Evolutionary conservation across 2,797 vertebrate genomes (phyloP).

Genomic region (Sebastes cheni): DNA sequence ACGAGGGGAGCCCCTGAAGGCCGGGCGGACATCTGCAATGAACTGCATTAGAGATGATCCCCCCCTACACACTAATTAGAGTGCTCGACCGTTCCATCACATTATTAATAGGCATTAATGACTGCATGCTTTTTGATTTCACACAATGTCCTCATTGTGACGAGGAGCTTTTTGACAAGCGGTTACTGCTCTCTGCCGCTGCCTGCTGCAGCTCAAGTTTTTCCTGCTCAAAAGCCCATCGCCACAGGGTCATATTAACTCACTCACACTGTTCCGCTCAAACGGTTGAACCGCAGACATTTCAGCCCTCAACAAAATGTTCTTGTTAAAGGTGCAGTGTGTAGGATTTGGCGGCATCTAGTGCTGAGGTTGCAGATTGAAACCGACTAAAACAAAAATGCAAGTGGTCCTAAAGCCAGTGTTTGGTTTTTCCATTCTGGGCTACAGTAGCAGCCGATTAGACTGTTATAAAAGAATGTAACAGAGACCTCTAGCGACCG

Average conservation of each 20-base stretch:
- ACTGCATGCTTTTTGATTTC: conserved; percentile 42
- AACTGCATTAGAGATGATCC: conserved; percentile 28
- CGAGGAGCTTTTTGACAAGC: conserved; percentile 27
- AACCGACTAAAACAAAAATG: no score
- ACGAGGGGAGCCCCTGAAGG: conserved; percentile 24
- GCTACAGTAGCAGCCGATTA: no score
- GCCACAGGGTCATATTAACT: conserved; percentile 10
- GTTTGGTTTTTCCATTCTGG: no score
- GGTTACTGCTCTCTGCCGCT: conserved; percentile 9
- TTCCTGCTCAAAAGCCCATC: background rate
- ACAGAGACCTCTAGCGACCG: no score
- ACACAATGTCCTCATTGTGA: conserved; percentile 24
- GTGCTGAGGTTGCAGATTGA: no score
- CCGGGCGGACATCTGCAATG: conserved; percentile 58
- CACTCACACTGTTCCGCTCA: background rate
- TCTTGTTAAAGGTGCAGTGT: background rate
- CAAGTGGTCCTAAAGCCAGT: no score
- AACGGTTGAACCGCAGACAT: conserved; percentile 10
- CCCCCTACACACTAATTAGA: conserved; percentile 45
- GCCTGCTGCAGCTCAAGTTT: conserved; percentile 7
- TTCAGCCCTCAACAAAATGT: conserved; percentile 3
- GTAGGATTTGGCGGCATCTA: no score
- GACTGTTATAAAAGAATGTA: no score
- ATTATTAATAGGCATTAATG: conserved; percentile 45
- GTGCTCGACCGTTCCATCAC: conserved; percentile 17